Evolutionary conservation across 1,140 invertebrate species (phyloP).

Genomic region (Bombus soroeensis): DNA sequence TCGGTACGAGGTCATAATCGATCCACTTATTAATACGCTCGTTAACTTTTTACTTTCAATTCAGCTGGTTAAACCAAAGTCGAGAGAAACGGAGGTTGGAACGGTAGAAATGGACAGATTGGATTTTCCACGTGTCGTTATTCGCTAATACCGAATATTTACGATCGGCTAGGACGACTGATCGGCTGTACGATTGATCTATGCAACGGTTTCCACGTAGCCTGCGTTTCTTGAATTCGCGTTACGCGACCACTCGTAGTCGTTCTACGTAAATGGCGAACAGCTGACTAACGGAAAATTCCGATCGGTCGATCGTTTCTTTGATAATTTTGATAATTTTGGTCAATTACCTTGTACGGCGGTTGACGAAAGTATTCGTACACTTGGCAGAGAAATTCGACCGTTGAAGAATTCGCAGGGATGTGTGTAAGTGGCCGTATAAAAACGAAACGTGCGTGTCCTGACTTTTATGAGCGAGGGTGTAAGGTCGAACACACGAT

Average conservation of each 20-base stretch:
- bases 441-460: no score
- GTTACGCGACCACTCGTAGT: not conserved
- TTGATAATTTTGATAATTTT: no score
- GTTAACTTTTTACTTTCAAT: constrained; percentile 6
- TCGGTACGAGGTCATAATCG: not conserved
- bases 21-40: not conserved
- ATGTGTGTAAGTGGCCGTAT: no score
- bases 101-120: not conserved
- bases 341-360: no score
- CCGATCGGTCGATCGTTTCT: no score
- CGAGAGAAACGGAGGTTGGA: no score
- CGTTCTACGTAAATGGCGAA: not conserved
- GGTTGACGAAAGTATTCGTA: no score
- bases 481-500: not conserved
- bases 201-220: not conserved
- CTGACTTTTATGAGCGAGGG: not conserved
- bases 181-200: not conserved
- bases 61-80: not conserved
- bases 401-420: no score
- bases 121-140: not conserved
- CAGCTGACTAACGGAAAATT: no score
- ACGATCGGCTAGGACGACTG: not conserved
- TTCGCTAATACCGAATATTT: not conserved
- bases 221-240: not conserved
- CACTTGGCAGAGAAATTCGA: no score